Percentiles rank a stretch among this genome's conserved stretches.
Conservation (phyloP, 2,888 invertebrate species). For the Orthosia gracilis region DNA sequence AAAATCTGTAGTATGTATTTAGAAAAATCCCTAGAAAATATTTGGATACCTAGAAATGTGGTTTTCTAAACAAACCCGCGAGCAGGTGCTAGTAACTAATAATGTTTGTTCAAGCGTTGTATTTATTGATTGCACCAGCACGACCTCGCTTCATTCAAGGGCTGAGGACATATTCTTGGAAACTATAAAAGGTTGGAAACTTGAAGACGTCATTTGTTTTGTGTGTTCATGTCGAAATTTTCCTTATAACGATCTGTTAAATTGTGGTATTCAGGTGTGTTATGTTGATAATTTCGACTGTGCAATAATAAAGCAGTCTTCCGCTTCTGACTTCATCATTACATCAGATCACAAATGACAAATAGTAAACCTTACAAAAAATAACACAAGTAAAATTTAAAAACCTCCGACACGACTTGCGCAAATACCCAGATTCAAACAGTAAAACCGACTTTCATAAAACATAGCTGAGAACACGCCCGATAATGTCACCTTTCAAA, state of each 20-base stretch:
- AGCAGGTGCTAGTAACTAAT: slow-evolving; percentile 61
- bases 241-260: slow-evolving; percentile 56
- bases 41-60: not conserved
- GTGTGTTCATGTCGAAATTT: slow-evolving; percentile 60
- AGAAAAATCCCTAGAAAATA: not conserved
- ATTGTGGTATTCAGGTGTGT: slow-evolving; percentile 18
- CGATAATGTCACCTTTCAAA: too few species aligned
- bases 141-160: slow-evolving; percentile 66
- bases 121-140: slow-evolving; percentile 65
- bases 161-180: slow-evolving; percentile 73
- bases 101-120: slow-evolving; percentile 65
- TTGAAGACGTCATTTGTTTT: slow-evolving; percentile 54
- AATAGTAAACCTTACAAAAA: not conserved
- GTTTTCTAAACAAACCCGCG: slow-evolving; percentile 11
- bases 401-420: too few species aligned
- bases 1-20: not conserved
- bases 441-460: too few species aligned
- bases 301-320: slow-evolving; percentile 4
- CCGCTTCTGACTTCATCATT: slow-evolving; percentile 30
- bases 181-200: slow-evolving; percentile 64
- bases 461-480: too few species aligned
- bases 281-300: slow-evolving; percentile 10
- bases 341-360: slow-evolving; percentile 6
- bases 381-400: too few species aligned
- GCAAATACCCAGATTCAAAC: too few species aligned